phyloP scores from a whole-genome alignment of 1,140 invertebrate species.

The Bombus cullumanus region DNA sequence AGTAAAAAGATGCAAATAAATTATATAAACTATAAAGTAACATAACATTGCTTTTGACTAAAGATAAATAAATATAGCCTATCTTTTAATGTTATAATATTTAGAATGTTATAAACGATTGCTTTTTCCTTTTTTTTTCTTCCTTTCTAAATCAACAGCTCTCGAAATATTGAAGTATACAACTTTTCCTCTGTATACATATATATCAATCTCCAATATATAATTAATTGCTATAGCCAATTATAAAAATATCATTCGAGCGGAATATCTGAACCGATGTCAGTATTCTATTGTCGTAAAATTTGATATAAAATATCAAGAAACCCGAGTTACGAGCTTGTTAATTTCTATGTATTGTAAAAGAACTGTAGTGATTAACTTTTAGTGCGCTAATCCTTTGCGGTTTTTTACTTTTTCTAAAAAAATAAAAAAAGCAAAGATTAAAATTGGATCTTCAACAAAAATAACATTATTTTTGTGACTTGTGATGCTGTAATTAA shows the following conservation, averaged over 20 bases:
- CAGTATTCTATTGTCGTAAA: slow-evolving; percentile 33
- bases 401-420: neutral
- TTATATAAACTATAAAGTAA: slow-evolving; percentile 56
- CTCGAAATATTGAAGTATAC: slow-evolving; percentile 5
- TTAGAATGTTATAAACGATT: slow-evolving; percentile 24
- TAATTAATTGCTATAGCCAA: slow-evolving; percentile 45
- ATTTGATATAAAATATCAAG: slow-evolving; percentile 55
- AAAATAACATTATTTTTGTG: neutral
- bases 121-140: neutral
- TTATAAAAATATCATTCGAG: slow-evolving; percentile 64
- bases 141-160: slow-evolving; percentile 12
- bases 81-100: slow-evolving; percentile 9
- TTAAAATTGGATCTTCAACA: neutral
- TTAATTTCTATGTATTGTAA: slow-evolving; percentile 30
- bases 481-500: neutral
- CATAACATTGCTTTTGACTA: slow-evolving; percentile 49
- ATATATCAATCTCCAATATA: slow-evolving; percentile 47
- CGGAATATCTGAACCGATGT: slow-evolving; percentile 34
- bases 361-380: slow-evolving; percentile 31
- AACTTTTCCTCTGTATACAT: slow-evolving; percentile 13
- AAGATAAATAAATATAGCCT: slow-evolving; percentile 47
- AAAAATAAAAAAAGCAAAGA: neutral
- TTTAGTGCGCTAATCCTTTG: slow-evolving; percentile 29
- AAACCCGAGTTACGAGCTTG: slow-evolving; percentile 18
- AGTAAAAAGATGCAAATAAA: slow-evolving; percentile 54